These are phyloP conservation scores for Gasteruption jaculator DNA, from an alignment of 2,888 invertebrate genomes.

Conservation along the genomic window DNA sequence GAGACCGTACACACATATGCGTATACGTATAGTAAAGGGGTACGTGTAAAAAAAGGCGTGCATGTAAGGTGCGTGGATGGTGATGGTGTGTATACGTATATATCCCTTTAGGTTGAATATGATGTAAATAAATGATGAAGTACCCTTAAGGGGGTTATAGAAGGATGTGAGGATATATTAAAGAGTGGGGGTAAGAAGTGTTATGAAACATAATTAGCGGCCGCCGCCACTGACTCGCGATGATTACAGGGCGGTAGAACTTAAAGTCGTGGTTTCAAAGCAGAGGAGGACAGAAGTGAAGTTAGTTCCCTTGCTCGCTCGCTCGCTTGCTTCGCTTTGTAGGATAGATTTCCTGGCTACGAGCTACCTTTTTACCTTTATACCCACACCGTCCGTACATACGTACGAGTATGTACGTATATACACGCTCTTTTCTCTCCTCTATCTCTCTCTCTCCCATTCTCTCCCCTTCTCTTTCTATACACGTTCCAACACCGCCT, in stretches of 20 bases:
- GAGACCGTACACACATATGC: no score
- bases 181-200: slow-evolving; percentile 51
- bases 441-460: slow-evolving; percentile 10
- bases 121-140: slow-evolving; percentile 52
- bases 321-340: no score
- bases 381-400: slow-evolving; percentile 13
- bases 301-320: slow-evolving; percentile 9
- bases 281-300: slow-evolving; percentile 10
- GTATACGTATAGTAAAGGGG: no score
- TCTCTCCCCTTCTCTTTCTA: slow-evolving; percentile 14
- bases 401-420: slow-evolving; percentile 15
- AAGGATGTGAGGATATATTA: slow-evolving; percentile 46
- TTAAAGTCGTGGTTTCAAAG: slow-evolving; percentile 36
- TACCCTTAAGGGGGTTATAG: slow-evolving; percentile 48
- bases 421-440: slow-evolving; percentile 11
- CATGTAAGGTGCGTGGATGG: neutral
- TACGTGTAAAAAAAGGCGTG: no score
- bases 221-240: slow-evolving; percentile 52
- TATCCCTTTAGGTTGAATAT: slow-evolving; percentile 46
- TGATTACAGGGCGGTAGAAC: slow-evolving; percentile 52
- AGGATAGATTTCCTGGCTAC: slow-evolving; percentile 46
- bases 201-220: slow-evolving; percentile 53
- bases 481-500: slow-evolving; percentile 10
- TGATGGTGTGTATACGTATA: no score
- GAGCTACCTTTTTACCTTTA: slow-evolving; percentile 34